Evolutionary conservation across 2,797 vertebrate species (phyloP), one percentile per base, ranked within the genome.

Genomic region (Bradypodion pumilum): DNA sequence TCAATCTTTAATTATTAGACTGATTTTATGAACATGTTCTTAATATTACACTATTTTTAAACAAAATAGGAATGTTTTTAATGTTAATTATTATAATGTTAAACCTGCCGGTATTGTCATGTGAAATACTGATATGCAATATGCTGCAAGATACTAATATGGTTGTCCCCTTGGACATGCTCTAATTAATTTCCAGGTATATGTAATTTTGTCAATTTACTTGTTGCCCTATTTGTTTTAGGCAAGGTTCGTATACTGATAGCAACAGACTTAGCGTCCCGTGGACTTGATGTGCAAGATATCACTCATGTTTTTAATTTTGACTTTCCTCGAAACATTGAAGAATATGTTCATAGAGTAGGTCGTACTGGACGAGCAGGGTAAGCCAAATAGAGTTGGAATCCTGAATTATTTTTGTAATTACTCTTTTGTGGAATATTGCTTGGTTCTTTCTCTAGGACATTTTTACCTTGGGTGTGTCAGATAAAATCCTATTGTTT

Each of bases 301-400:
- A 95, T 99, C 86, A 99, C 98, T 0, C 98, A 99, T 0, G 98
- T 99, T 74, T 98, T 98, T 87, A 99, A 99, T 91, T 99, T 95
- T 0, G 98, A 99, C 91, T 99, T 99, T 79, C 99, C 98, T 23
- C 96, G 97, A 23, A 99, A 99, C 90, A 97, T 99, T 72, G 98
- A 99, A 88, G 99, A 99, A 72, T 99, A 99, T 1, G 97, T 99
- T 29, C 99, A 99, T 85, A 97, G 98, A 77, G 95, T 99, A 68
- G 99, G 98, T 2, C 97, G 98, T 44, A 99, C 99, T 0, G 99
- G 98, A 44, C 96, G 99, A 94, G 98, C 98, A 62, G 98, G 99
- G 99, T 99, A 90, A 95, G 96, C 68, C 66, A 1, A 23, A 15
- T 77, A 7, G n/a, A 49, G 29, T 62, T 62, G 40, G 27, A 65